Conservation (phyloP, 1,140 invertebrate genomes). For the Diabrotica virgifera region DNA sequence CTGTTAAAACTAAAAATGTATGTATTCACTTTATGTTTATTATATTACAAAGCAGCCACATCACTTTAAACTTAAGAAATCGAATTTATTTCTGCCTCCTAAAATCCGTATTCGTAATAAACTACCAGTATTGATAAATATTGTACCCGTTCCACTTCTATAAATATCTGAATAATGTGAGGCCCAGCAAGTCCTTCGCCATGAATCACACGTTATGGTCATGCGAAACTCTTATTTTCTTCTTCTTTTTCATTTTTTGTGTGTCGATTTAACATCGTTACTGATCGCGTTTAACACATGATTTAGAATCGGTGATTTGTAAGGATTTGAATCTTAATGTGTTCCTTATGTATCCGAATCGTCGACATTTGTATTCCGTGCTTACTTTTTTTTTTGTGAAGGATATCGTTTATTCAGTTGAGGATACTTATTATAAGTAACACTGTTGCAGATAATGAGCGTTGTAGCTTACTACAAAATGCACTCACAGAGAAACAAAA, state of each 20-base stretch:
- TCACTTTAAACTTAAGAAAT: too few species aligned
- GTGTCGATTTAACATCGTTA: conserved; percentile 31
- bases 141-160: conserved; percentile 11
- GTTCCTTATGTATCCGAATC: conserved; percentile 28
- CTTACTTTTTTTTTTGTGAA: background rate
- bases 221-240: conserved; percentile 11
- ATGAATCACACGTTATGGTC: conserved; percentile 27
- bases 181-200: conserved; percentile 13
- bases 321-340: conserved; percentile 36
- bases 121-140: conserved; percentile 11
- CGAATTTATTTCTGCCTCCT: background rate
- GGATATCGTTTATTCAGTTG: background rate
- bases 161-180: conserved; percentile 14
- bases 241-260: conserved; percentile 11
- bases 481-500: background rate
- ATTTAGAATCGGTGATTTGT: conserved; percentile 37
- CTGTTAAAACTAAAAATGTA: too few species aligned
- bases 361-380: conserved; percentile 12
- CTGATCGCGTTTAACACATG: conserved; percentile 27
- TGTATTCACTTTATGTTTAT: too few species aligned
- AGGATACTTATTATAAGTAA: background rate
- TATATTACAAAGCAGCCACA: too few species aligned
- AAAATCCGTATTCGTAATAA: conserved; percentile 3
- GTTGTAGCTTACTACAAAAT: background rate
- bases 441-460: background rate